Evolutionary conservation across 2,888 invertebrate species (phyloP).

Genomic region (Ochropleura leucogaster): DNA sequence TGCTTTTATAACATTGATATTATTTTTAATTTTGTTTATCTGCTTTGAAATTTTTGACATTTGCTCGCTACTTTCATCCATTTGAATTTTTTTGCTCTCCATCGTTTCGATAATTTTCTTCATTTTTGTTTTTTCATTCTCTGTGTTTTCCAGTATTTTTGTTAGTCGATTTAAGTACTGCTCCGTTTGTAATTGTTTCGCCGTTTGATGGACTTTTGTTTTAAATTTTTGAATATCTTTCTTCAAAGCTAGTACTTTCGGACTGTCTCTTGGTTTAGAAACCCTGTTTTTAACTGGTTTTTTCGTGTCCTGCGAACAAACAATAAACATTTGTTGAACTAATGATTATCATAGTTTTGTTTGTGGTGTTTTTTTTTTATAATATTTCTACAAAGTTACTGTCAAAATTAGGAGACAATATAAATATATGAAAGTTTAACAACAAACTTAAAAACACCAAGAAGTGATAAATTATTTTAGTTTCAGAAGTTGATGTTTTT

Average conservation of each 20-base stretch:
- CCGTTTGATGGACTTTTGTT: not conserved
- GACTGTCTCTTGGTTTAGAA: constrained; percentile 21
- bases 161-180: not conserved
- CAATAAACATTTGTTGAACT: not conserved
- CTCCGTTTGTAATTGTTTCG: not conserved
- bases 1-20: not conserved
- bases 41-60: not conserved
- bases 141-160: not conserved
- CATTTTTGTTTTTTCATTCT: constrained; percentile 19
- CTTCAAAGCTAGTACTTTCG: constrained; percentile 4
- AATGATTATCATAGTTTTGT: not conserved
- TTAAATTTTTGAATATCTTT: not conserved
- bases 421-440: too few relatives aligned
- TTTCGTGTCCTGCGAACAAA: constrained; percentile 40
- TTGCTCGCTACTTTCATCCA: not conserved
- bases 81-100: constrained; percentile 2
- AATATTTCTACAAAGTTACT: not conserved
- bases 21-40: constrained; percentile 24
- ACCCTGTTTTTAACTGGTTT: constrained; percentile 31
- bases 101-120: not conserved
- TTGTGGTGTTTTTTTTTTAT: not conserved
- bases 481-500: too few relatives aligned
- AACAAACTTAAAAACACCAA: too few relatives aligned
- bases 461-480: too few relatives aligned
- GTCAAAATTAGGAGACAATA: not conserved